These are phyloP conservation scores for Tiliacea citrago DNA, from an alignment of 2,888 invertebrate genomes.

Conservation along the genomic window DNA sequence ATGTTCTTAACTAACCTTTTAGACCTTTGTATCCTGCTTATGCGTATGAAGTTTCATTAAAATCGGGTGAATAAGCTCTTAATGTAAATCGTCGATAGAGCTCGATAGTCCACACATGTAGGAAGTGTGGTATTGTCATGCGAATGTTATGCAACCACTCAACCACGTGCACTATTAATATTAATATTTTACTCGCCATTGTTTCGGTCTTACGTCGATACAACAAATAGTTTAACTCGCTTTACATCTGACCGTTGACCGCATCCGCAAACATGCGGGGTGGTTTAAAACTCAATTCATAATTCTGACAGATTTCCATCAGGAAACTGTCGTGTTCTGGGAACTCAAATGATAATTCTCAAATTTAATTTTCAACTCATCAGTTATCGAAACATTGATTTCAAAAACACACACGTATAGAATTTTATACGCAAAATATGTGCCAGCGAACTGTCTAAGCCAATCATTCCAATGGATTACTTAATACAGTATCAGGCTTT, in stretches of 20 bases:
- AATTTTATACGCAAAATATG: constrained; percentile 12
- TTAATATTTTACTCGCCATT: constrained; percentile 63
- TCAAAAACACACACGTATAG: not conserved
- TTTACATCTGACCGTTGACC: constrained; percentile 57
- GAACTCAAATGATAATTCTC: not conserved
- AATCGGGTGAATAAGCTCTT: no score
- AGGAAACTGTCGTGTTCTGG: not conserved
- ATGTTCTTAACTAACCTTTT: no score
- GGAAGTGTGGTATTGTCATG: constrained; percentile 59
- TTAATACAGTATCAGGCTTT: constrained; percentile 53
- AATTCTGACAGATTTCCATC: not conserved
- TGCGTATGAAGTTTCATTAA: no score
- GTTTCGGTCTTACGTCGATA: constrained; percentile 56
- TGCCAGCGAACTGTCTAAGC: constrained; percentile 20
- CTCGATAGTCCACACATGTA: constrained; percentile 41
- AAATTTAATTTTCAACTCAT: not conserved
- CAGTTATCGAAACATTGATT: not conserved
- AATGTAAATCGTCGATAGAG: constrained; percentile 50
- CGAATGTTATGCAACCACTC: constrained; percentile 68
- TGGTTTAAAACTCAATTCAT: constrained; percentile 5
- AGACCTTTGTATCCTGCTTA: no score
- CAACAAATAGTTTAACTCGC: constrained; percentile 47
- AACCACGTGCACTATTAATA: constrained; percentile 67
- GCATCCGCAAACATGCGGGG: constrained; percentile 34
- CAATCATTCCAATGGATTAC: constrained; percentile 45